Conservation (phyloP, 2,888 invertebrate species). For the Endotricha flammealis region DNA sequence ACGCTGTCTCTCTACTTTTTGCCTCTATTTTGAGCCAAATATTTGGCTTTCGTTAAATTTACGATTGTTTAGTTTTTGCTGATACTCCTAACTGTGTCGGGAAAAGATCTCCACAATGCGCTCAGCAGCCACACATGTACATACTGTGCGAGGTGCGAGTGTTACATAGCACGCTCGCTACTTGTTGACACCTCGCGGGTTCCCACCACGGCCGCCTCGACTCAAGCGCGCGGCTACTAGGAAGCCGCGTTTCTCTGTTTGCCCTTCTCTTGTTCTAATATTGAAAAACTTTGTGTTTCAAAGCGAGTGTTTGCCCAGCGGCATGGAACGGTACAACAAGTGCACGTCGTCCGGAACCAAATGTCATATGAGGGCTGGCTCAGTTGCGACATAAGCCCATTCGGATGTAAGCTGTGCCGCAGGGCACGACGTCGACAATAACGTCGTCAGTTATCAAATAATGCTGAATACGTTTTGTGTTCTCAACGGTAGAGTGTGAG, state of each 20-base stretch:
- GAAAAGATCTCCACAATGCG: too few relatives aligned
- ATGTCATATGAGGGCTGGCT: constrained; percentile 6
- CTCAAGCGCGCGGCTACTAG: constrained; percentile 16
- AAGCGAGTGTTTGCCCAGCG: constrained; percentile 30
- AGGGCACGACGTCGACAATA: not conserved
- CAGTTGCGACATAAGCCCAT: not conserved
- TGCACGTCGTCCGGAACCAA: constrained; percentile 10
- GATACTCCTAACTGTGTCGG: too few relatives aligned
- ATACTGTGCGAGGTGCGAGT: too few relatives aligned
- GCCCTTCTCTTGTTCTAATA: constrained; percentile 34
- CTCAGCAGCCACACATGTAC: too few relatives aligned
- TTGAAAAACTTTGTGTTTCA: constrained; percentile 28
- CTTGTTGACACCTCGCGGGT: constrained; percentile 7
- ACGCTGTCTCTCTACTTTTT: constrained; percentile 36
- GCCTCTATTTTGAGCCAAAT: constrained; percentile 16
- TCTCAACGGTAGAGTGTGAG: constrained; percentile 5
- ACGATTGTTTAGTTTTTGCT: not conserved
- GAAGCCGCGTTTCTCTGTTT: constrained; percentile 27
- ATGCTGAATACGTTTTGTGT: not conserved
- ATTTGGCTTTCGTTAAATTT: constrained; percentile 1
- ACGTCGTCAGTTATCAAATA: constrained; percentile 3
- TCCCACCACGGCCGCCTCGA: not conserved
- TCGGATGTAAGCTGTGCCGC: not conserved
- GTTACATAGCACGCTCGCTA: constrained; percentile 2
- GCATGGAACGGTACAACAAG: constrained; percentile 22